Conservation (phyloP, 1,140 invertebrate species). For the Drosophila bipectinata region DNA sequence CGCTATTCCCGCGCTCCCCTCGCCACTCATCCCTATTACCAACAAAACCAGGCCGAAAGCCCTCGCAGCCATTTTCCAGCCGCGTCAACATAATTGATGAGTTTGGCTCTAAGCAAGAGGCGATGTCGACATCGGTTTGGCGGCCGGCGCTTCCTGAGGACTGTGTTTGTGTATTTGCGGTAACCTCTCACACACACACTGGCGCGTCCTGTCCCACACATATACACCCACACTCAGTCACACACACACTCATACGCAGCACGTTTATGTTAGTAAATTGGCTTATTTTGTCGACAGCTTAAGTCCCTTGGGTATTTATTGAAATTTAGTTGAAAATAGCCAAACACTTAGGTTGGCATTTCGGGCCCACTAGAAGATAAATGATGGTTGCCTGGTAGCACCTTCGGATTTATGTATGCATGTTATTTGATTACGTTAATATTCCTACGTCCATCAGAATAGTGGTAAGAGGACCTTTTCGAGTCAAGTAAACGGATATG, state of each 20-base stretch:
- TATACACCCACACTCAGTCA: constrained; percentile 17
- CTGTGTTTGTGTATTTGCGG: constrained; percentile 61
- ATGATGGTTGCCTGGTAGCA: constrained; percentile 5
- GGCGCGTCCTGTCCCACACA: constrained; percentile 4
- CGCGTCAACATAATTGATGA: constrained; percentile 80
- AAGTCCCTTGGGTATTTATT: constrained; percentile 75
- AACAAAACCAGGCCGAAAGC: not conserved
- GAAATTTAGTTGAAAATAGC: constrained; percentile 76
- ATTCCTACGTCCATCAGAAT: not conserved
- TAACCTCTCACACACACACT: constrained; percentile 26
- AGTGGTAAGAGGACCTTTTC: not conserved
- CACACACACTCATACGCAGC: constrained; percentile 9
- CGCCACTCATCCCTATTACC: constrained; percentile 1
- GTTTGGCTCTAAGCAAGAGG: constrained; percentile 63
- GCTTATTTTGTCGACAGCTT: constrained; percentile 78
- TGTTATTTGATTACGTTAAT: constrained; percentile 3
- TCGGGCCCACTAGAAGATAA: constrained; percentile 29
- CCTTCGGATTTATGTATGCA: not conserved
- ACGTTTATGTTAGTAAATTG: constrained; percentile 61
- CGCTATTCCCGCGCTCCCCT: constrained; percentile 8
- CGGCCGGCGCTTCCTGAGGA: constrained; percentile 27
- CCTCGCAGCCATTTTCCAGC: constrained; percentile 42
- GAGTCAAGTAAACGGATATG: not conserved
- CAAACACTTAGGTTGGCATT: constrained; percentile 73
- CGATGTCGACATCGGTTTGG: constrained; percentile 48